phyloP scores from a whole-genome alignment of 2,113 vertebrate species.

The Alligator mississippiensis region DNA sequence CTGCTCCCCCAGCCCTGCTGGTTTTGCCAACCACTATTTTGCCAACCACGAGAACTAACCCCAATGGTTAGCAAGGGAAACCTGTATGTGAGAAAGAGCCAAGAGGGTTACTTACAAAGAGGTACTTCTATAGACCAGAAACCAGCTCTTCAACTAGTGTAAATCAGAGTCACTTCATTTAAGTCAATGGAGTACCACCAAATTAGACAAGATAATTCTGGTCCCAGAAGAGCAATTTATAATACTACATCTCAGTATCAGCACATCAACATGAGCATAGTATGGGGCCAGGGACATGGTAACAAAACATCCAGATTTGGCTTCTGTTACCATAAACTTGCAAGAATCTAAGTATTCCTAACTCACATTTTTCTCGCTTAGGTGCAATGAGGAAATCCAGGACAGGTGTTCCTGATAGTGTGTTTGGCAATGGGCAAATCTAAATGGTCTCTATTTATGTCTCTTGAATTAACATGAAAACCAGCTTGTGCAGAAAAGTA shows the following conservation, averaged over 20 bases:
- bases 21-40: too few relatives aligned
- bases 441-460: too few relatives aligned
- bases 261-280: rapidly evolving
- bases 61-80: too few relatives aligned
- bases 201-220: neutral
- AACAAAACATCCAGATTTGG: rapidly evolving
- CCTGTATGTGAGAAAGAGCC: neutral
- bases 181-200: neutral
- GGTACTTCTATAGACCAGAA: neutral
- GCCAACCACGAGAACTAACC: too few relatives aligned
- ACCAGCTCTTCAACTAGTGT: rapidly evolving
- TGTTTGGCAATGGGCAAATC: neutral
- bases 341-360: neutral
- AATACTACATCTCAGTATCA: neutral
- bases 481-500: neutral
- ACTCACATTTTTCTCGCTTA: rapidly evolving
- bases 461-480: neutral
- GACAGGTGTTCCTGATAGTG: neutral
- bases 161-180: neutral
- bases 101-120: neutral
- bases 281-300: neutral
- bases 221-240: rapidly evolving
- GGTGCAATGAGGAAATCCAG: rapidly evolving
- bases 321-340: neutral
- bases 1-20: too few relatives aligned